Evolutionary conservation across 2,888 invertebrate species (phyloP).

Genomic region (Patella caerulea): DNA sequence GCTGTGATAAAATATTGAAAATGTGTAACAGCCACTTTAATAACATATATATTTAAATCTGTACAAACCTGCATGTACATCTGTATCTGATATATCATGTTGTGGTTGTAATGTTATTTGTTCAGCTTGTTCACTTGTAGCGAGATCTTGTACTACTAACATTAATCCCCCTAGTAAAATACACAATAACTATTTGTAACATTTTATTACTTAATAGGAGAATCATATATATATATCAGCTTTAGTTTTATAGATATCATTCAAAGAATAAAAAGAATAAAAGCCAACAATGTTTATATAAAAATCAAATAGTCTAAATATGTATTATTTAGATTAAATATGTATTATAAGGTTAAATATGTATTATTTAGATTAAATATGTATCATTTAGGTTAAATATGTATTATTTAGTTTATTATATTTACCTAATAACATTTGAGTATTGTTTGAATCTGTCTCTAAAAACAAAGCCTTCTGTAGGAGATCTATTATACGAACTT

Average conservation of each 20-base stretch:
- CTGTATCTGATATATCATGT: conserved; percentile 48
- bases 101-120: conserved; percentile 74
- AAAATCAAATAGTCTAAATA: no score
- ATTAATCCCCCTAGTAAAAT: conserved; percentile 78
- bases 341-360: no score
- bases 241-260: no score
- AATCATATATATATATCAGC: neutral
- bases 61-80: conserved; percentile 39
- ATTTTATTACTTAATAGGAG: neutral
- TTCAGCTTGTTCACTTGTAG: conserved; percentile 81
- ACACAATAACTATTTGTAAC: neutral
- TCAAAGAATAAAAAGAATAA: no score
- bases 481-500: conserved; percentile 75
- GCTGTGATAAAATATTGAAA: no score
- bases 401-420: neutral
- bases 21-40: no score
- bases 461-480: conserved; percentile 87
- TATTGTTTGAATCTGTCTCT: conserved; percentile 87
- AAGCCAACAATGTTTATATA: no score
- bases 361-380: no score
- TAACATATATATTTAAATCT: no score
- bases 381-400: no score
- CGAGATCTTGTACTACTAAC: conserved; percentile 84
- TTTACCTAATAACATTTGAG: conserved; percentile 84
- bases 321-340: neutral